Evolutionary conservation across 2,797 vertebrate genomes (phyloP), one percentile per base, ranked within the genome.

Genomic region (Martes flavigula): DNA sequence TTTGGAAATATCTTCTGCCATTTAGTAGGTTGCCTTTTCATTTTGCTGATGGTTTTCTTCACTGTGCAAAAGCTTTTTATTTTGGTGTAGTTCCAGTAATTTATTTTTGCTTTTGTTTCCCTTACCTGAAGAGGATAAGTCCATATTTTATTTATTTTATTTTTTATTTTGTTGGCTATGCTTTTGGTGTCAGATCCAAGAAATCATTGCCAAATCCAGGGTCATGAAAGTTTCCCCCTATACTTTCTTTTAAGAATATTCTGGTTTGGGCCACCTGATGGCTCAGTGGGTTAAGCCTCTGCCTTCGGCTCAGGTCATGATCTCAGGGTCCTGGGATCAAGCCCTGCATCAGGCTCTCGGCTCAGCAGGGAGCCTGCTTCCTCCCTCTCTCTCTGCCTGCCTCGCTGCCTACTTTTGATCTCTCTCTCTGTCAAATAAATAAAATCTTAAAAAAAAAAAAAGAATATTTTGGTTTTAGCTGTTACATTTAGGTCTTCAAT

Each of bases 401-500:
- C 51, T 54, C 17, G 15, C 17, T 54, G 51, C 5, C 51, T 54
- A 54, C 51, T 54, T 54, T 17, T 54, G 17, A 18, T 54, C 51
- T 54, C 51, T 54, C 17, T 54, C 51, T 54, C 51, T 54, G 5
- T 54, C 51, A 54, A 54, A 54, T 54, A 54, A 54, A 54, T 54
- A 54, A 54, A 54, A 54, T 54, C 51, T 56, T 56, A 56, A 56
- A 48, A 56, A 56, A 21, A 68, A 75, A 54, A 54, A 54, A 68
- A 75, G 58, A 75, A 21, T 88, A 77, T 81, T 46, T 83, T 91
- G 73, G 77, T 92, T 87, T 95, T 83, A 88, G 32, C 56, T 48
- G 48, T 77, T 92, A 62, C 27, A 88, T 77, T 92, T 83, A 88
- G 58, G n/a, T 68, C n/a, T 73, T 93, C 32, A 13, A 88, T 92